phyloP scores from a whole-genome alignment of 2,113 vertebrate species.

The Chlamydotis undulata region DNA sequence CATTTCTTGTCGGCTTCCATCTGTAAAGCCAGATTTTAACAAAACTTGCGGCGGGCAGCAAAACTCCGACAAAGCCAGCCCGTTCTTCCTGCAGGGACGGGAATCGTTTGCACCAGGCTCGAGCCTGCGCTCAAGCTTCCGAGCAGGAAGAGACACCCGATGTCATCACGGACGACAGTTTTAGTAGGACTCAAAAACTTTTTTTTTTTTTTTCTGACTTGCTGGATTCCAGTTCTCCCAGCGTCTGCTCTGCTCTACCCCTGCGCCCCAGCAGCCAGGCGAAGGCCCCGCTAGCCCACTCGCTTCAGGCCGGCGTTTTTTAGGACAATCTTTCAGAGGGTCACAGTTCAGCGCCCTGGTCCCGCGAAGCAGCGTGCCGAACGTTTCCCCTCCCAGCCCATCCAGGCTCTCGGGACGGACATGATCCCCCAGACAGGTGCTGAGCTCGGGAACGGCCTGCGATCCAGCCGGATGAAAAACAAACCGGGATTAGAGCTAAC shows the following conservation, averaged over 20 bases:
- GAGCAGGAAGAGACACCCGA: neutral
- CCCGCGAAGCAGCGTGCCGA: rapidly evolving
- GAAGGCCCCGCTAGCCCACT: neutral
- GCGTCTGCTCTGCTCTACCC: neutral
- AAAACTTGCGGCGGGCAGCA: neutral
- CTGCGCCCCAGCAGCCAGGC: neutral
- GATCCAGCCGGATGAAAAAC: neutral
- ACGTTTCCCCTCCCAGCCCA: neutral
- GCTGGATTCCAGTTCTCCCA: neutral
- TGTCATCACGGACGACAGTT: rapidly evolving
- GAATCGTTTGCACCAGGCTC: rapidly evolving
- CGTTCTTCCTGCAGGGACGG: neutral
- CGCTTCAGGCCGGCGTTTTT: neutral
- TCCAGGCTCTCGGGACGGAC: neutral
- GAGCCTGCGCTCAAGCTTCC: neutral
- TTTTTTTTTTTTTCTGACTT: rapidly evolving
- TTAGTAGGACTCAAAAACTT: neutral
- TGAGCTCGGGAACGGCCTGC: neutral
- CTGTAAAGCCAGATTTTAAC: slow-evolving; percentile 25
- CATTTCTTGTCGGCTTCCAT: slow-evolving; percentile 9
- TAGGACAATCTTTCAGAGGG: neutral
- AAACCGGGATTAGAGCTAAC: neutral
- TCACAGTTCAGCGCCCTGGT: neutral
- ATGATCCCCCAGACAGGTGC: neutral
- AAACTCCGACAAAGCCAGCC: neutral